Evolutionary conservation across 2,113 vertebrate species (phyloP), one percentile per base, ranked within the genome.

Genomic region (Zosterops borbonicus): DNA sequence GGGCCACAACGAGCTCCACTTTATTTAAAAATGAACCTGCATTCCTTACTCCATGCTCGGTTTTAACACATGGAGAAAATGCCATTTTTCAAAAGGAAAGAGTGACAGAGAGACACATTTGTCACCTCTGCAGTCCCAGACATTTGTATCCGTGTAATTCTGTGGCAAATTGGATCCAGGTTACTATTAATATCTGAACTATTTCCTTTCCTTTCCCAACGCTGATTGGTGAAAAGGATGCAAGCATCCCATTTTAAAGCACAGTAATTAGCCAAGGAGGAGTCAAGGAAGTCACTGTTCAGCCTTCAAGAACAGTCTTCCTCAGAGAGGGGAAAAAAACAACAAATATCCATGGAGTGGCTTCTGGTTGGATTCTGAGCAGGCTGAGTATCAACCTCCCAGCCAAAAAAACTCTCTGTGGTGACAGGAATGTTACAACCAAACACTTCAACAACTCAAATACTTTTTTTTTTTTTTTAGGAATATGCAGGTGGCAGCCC

Each of bases 111-210:
- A 69, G 55, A 49, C 64, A 69, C 81, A 65, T 49, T 52, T 41
- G 70, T 80, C 89, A 95, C 89, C 92, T 91, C 10, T 80, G 20
- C 41, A 64, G 60, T 4, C 87, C 59, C 91, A 28, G 82, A 71
- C 53, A 69, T 62, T 28, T 87, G 87, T 85, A 91, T 69, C 87
- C 21, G 0, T 76, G 91, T 76, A 67, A 75, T 64, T 81, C 87
- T 1, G 2, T 39, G 65, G 74, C 91, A 95, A 95, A 94, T 55
- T 95, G 70, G 95, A 91, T 92, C 31, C 31, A 75, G 89, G 65
- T 89, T 92, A 41, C 95, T 96, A 97, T 95, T 96, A 96, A 96
- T 96, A 97, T 67, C 91, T 58, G 24, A 92, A 89, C 91, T 82
- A 82, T 87, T 94, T 91, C 93, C 93, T 93, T 68, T 35, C 89